These are phyloP conservation scores for Harpalus rufipes DNA, from an alignment of 2,888 invertebrate species.

Conservation along the genomic window DNA sequence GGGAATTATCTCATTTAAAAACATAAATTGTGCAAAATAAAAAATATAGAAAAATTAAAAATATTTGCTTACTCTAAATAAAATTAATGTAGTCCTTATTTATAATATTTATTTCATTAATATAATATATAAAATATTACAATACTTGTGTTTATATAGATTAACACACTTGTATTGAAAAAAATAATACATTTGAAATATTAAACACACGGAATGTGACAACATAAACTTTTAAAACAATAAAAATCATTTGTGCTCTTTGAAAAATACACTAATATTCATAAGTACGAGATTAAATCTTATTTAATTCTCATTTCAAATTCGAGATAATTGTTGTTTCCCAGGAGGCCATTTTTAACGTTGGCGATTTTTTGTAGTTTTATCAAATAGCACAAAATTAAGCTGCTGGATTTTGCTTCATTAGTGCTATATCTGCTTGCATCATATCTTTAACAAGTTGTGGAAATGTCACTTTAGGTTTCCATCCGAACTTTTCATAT, in stretches of 20 bases:
- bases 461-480: slow-evolving; percentile 88
- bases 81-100: not conserved
- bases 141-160: not conserved
- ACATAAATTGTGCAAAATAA: too few relatives aligned
- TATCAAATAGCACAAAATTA: slow-evolving; percentile 76
- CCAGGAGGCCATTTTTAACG: not conserved
- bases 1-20: too few relatives aligned
- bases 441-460: slow-evolving; percentile 97
- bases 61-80: too few relatives aligned
- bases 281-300: slow-evolving; percentile 6
- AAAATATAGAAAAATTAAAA: too few relatives aligned
- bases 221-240: slow-evolving; percentile 4
- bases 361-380: not conserved
- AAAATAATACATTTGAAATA: slow-evolving; percentile 23
- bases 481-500: slow-evolving; percentile 91
- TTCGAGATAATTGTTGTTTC: not conserved
- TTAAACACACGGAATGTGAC: slow-evolving; percentile 33
- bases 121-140: slow-evolving; percentile 44
- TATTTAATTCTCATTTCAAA: not conserved
- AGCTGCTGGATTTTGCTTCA: slow-evolving; percentile 94
- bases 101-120: slow-evolving; percentile 41
- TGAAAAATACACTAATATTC: slow-evolving; percentile 3
- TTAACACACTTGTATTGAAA: not conserved
- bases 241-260: not conserved
- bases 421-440: slow-evolving; percentile 91